Conservation (phyloP, 1,140 invertebrate genomes). For the Mactra quadrangularis region DNA sequence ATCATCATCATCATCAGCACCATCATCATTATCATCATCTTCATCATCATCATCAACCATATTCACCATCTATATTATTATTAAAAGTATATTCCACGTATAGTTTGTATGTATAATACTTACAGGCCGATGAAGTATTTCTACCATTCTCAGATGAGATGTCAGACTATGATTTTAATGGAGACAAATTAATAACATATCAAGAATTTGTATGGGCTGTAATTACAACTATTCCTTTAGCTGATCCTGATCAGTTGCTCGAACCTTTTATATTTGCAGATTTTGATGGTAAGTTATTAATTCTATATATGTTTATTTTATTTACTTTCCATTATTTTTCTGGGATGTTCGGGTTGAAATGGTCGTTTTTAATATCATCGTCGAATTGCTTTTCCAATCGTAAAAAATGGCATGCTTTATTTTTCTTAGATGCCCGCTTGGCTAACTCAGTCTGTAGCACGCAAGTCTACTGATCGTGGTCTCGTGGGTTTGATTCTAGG, state of each 20-base stretch:
- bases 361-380: background rate
- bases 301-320: too few relatives aligned
- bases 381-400: background rate
- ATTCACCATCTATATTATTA: too few relatives aligned
- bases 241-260: conserved; percentile 9
- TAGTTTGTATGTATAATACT: too few relatives aligned
- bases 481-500: too few relatives aligned
- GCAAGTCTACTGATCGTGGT: too few relatives aligned
- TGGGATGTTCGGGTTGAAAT: background rate
- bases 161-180: conserved; percentile 24
- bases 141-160: conserved; percentile 34
- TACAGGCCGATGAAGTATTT: background rate
- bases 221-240: conserved; percentile 4
- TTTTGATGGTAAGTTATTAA: conserved; percentile 30
- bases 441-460: too few relatives aligned
- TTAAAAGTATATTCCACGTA: too few relatives aligned
- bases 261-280: conserved; percentile 47
- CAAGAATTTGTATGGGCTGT: conserved; percentile 38
- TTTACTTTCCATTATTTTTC: background rate
- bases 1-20: too few relatives aligned
- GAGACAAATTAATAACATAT: conserved; percentile 32
- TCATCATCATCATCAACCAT: too few relatives aligned
- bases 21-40: too few relatives aligned
- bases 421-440: too few relatives aligned
- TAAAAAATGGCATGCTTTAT: background rate